Evolutionary conservation across 2,797 vertebrate genomes (phyloP), one percentile per base, ranked within the genome.

Genomic region (Micromesistius poutassou): DNA sequence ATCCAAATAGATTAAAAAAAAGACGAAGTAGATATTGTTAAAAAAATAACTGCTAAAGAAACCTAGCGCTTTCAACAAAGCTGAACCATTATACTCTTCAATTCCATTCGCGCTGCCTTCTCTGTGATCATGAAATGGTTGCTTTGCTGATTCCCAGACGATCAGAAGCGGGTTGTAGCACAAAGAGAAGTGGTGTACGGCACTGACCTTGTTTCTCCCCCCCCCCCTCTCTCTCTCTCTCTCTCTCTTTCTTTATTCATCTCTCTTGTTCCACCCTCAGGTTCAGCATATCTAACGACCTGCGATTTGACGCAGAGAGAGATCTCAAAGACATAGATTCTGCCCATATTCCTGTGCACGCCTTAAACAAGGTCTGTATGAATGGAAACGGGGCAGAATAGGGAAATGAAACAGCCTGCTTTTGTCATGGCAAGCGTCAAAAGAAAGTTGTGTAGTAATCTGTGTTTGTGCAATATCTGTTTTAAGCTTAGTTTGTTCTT

Each of bases 251-350:
- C 36, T 38, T 2, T 38, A n/a, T 46, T 7, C 46, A 19, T 55
- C 46, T 6, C 46, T 36, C 75, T 35, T 36, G 83, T 83, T 3
- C 16, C 82, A 40, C 71, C 89, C 85, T 42, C 90, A 99, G 98
- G 98, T 99, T 99, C 94, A 99, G 98, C 30, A 97, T 98, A 90
- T 99, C 98, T 87, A 99, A 99, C 33, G 98, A 99, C 89, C 96
- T 99, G 91, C 98, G 97, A 87, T 98, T 97, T 1, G 97, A 99
- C 80, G 96, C 98, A 4, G 98, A 99, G 93, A 95, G 98, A 81
- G 98, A 99, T 94, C 94, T 99, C 87, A 95, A 96, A 91, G 98
- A 99, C 91, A 99, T 99, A 16, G 93, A 97, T 42, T 96, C 98
- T 70, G 83, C 91, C 3, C 89, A 86, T 93, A 96, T 99, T 85